Evolutionary conservation across 2,797 vertebrate species (phyloP), one percentile per base, ranked within the genome.

Genomic region (Gymnoscopelus braueri): DNA sequence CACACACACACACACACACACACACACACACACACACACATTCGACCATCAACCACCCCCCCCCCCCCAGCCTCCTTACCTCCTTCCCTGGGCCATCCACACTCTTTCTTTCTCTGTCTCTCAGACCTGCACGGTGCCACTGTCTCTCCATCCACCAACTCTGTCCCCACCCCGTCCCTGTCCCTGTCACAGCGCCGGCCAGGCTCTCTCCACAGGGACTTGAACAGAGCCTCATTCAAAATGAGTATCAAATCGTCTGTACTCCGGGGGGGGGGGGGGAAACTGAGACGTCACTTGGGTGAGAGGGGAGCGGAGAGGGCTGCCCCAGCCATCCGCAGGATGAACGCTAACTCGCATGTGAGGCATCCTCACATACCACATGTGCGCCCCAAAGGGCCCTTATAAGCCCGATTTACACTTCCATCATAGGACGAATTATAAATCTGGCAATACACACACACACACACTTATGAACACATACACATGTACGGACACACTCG

Each of bases 171-270:
- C 77, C 78, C 78, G 73, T 82, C 88, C 81, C 79, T 80, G 59
- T 61, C n/a, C 32, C 35, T 12, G 74, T 71, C 84, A 74, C 74
- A 77, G 26, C 4, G 12, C 56, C 52, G 0, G 54, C 52, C 35
- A 50, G 13, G 54, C 52, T 35, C 39, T 70, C 71, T 74, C 85
- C 69, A 65, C 78, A 81, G 85, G 63, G 74, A 4, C 35, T 74
- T 80, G 80, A 89, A 88, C 72, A 69, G 66, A 85, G 69, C 58
- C 63, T 67, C 64, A 78, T 86, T 86, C 81, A 83, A 26, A 74
- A 10, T 59, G 3, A 48, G 53, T 82, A 83, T 89, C 87, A 75
- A 71, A 67, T 76, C 71, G 81, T 81, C 79, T 73, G 74, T 49
- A 56, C 68, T 49, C n/a, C n/a, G n/a, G n/a, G n/a, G n/a, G n/a